Evolutionary conservation across 2,888 invertebrate genomes (phyloP).

Genomic region (Ischnus inquisitorius): DNA sequence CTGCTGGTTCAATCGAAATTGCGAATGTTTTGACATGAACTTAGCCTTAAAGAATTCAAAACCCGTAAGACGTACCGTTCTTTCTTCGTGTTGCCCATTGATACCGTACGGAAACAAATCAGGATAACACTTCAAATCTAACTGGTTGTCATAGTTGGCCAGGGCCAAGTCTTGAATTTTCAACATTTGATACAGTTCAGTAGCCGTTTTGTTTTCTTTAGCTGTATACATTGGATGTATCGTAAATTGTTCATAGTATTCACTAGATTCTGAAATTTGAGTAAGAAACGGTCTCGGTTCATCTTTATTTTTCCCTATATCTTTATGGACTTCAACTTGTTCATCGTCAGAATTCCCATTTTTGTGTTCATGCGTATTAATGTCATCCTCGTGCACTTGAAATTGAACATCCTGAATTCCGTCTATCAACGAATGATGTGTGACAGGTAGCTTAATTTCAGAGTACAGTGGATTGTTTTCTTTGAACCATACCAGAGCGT

Average conservation of each 20-base stretch:
- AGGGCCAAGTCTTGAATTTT: constrained; percentile 61
- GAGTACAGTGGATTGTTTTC: constrained; percentile 17
- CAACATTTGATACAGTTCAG: constrained; percentile 73
- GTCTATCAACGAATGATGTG: constrained; percentile 54
- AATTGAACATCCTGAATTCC: constrained; percentile 51
- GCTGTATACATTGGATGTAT: constrained; percentile 71
- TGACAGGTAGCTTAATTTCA: constrained; percentile 72
- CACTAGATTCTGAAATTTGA: constrained; percentile 52
- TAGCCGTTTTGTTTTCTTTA: constrained; percentile 66
- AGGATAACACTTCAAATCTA: constrained; percentile 71
- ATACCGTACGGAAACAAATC: constrained; percentile 62
- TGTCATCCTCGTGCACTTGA: too few relatives aligned
- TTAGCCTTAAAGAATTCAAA: constrained; percentile 69
- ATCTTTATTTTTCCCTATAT: constrained; percentile 17
- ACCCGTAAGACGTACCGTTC: constrained; percentile 57
- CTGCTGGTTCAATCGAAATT: too few relatives aligned
- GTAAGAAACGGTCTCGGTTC: constrained; percentile 25
- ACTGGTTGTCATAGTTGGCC: constrained; percentile 44
- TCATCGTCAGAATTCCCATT: not conserved
- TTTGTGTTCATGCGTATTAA: not conserved
- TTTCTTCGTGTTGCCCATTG: constrained; percentile 32
- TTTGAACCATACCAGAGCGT: constrained; percentile 75
- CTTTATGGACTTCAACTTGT: not conserved
- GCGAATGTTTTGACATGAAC: too few relatives aligned
- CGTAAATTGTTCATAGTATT: constrained; percentile 68